A percentile compares a stretch with the other conserved stretches of the same genome.
phyloP scores from a whole-genome alignment of 2,113 vertebrate species.

The Sphaerodactylus townsendi region DNA sequence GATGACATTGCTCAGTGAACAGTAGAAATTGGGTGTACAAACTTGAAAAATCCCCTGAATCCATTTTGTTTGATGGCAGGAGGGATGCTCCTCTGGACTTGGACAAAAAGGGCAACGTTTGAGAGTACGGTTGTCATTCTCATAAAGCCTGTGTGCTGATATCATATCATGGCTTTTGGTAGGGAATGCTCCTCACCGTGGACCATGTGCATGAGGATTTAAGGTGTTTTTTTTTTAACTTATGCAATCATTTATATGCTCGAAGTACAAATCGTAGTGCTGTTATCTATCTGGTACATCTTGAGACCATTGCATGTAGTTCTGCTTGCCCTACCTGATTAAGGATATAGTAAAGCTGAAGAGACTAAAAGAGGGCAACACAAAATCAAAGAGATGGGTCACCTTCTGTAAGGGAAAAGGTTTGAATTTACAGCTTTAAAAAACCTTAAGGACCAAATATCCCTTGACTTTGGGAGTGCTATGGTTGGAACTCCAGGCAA shows the following conservation, averaged over 20 bases:
- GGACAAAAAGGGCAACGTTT: not conserved
- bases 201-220: not conserved
- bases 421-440: not conserved
- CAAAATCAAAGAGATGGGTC: not conserved
- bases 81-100: not conserved
- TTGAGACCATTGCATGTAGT: not conserved
- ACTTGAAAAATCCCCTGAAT: not conserved
- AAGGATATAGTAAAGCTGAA: not conserved
- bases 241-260: not conserved
- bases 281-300: not conserved
- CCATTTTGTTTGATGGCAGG: not conserved
- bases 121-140: not conserved
- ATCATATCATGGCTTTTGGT: not conserved
- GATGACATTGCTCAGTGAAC: not conserved
- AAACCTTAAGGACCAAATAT: too few species aligned
- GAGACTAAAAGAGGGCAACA: not conserved
- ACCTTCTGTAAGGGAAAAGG: not conserved
- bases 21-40: not conserved
- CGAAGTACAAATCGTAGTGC: not conserved
- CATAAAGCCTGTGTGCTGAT: not conserved
- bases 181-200: not conserved
- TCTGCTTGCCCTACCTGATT: not conserved
- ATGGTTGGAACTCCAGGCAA: too few species aligned
- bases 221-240: not conserved
- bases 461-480: too few species aligned